Evolutionary conservation across 2,888 invertebrate genomes (phyloP).

Genomic region (Phalera bucephala): DNA sequence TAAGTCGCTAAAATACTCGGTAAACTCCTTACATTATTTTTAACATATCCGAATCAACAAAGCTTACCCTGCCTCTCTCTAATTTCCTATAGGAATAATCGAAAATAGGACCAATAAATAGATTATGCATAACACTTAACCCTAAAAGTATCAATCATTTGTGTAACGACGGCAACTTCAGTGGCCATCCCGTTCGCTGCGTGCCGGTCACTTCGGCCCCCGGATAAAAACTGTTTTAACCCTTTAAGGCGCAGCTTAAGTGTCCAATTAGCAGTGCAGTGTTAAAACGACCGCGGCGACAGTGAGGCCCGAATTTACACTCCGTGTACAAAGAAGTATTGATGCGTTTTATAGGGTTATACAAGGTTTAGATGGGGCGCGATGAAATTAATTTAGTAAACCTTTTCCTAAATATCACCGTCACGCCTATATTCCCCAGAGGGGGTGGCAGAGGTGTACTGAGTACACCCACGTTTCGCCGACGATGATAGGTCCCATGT

Average conservation of each 20-base stretch:
- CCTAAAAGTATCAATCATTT: constrained; percentile 20
- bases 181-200: constrained; percentile 35
- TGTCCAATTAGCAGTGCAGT: constrained; percentile 78
- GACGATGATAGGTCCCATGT: too few species aligned
- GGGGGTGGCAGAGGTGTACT: too few species aligned
- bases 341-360: constrained; percentile 52
- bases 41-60: too few species aligned
- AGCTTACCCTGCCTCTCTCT: too few species aligned
- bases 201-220: constrained; percentile 52
- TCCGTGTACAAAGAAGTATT: constrained; percentile 69
- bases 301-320: constrained; percentile 75
- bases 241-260: constrained; percentile 64
- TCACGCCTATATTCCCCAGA: too few species aligned
- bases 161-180: constrained; percentile 37
- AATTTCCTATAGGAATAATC: too few species aligned
- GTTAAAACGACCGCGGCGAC: constrained; percentile 79
- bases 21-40: too few species aligned
- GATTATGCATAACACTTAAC: constrained; percentile 3
- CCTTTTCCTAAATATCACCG: too few species aligned
- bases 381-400: too few species aligned
- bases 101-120: too few species aligned
- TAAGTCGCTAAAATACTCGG: too few species aligned
- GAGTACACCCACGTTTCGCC: too few species aligned
- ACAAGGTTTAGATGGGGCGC: constrained; percentile 28
- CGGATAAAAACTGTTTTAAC: constrained; percentile 75